Percentiles rank a stretch among this genome's conserved stretches.
Conservation (phyloP, 2,888 invertebrate species). For the Silvanus unidentatus region DNA sequence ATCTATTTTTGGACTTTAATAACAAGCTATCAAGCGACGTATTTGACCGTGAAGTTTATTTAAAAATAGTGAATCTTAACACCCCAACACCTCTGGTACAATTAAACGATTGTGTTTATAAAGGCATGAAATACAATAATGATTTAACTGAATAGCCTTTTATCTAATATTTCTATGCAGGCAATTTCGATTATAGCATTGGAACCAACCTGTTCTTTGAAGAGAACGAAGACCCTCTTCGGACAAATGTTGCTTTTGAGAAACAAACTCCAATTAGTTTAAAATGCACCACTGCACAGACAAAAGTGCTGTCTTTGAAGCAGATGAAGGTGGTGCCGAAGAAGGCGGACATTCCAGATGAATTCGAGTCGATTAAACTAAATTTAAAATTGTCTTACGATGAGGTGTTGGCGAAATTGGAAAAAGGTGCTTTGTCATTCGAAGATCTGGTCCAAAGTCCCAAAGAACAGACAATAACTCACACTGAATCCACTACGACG, state of each 20-base stretch:
- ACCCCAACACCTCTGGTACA: constrained; percentile 36
- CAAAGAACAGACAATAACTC: constrained; percentile 7
- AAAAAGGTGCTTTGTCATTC: constrained; percentile 33
- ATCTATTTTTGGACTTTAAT: constrained; percentile 37
- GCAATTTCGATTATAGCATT: constrained; percentile 60
- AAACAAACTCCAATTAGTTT: constrained; percentile 53
- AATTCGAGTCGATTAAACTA: constrained; percentile 26
- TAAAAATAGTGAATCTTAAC: constrained; percentile 37
- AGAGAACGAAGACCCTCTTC: constrained; percentile 49
- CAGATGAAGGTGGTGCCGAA: constrained; percentile 55
- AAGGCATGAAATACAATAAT: constrained; percentile 27
- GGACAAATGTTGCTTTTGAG: constrained; percentile 25
- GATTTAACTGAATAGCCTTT: background rate
- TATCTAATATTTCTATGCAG: constrained; percentile 44
- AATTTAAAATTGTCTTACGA: constrained; percentile 36
- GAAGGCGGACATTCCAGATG: constrained; percentile 23
- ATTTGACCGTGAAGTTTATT: constrained; percentile 34
- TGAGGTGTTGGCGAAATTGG: constrained; percentile 34
- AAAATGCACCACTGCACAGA: constrained; percentile 58
- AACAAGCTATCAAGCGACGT: constrained; percentile 32
- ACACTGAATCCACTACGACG: background rate
- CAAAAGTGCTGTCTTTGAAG: constrained; percentile 61
- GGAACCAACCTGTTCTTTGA: constrained; percentile 73
- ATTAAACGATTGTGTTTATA: constrained; percentile 38
- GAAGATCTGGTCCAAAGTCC: constrained; percentile 24